Evolutionary conservation across 30 jellyfish, hydroid and myxozoan genomes (phyloP).

Genomic region (Hydractinia symbiolongicarpus): DNA sequence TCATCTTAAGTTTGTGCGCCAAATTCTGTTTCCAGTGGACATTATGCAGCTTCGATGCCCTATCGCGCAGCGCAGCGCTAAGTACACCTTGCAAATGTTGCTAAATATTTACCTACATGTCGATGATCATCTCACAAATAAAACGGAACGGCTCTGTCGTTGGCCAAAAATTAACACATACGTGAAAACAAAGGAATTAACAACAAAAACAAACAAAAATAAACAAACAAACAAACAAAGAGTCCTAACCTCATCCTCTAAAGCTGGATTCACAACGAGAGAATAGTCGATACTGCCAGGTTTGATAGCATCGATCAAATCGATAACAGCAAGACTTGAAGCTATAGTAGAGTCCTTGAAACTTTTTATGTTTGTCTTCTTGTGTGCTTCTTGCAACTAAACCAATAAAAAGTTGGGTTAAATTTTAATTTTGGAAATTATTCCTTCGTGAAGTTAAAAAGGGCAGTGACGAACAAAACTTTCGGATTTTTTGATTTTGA

Average conservation of each 20-base stretch:
- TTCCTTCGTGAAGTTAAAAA: neutral
- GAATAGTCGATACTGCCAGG: conserved; percentile 82
- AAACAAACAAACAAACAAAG: neutral
- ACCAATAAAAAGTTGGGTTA: neutral
- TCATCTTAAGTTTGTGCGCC: no score
- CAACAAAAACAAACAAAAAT: no score
- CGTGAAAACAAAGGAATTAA: neutral
- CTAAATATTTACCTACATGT: no score
- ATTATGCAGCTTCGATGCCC: no score
- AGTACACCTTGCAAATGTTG: no score
- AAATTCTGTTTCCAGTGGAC: no score
- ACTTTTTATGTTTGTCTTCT: conserved; percentile 48
- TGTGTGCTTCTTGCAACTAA: conserved; percentile 70
- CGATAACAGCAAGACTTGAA: conserved; percentile 81
- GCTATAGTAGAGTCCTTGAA: conserved; percentile 87
- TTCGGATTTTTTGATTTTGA: no score
- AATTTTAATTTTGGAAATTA: neutral
- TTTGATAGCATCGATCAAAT: conserved; percentile 87
- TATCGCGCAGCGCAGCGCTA: no score
- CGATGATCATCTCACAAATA: no score
- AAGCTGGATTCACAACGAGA: conserved; percentile 71
- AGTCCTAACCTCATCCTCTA: conserved; percentile 65
- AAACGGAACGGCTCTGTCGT: neutral
- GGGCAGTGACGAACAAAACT: no score
- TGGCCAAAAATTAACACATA: neutral